These are phyloP conservation scores for Mus minutoides DNA, from an alignment of 2,797 vertebrate species.

Conservation along the genomic window DNA sequence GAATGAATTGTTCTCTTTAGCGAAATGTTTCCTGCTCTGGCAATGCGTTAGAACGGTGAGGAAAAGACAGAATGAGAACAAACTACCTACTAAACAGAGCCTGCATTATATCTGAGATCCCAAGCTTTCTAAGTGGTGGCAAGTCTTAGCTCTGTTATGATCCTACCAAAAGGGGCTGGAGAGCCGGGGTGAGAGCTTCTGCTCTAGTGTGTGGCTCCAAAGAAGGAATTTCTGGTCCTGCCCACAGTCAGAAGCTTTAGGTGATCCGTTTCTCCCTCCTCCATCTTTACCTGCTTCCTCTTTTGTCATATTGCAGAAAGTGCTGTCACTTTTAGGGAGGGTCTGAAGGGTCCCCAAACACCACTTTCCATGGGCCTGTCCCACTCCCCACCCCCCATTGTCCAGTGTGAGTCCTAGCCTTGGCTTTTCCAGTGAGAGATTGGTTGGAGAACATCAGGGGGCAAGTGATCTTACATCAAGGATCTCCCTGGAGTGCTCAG, in stretches of 20 bases:
- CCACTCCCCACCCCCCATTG: background rate
- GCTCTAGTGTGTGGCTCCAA: background rate
- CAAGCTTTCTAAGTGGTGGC: background rate
- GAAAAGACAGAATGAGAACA: constrained; percentile 1
- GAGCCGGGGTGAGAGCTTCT: background rate
- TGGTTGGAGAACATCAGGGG: background rate
- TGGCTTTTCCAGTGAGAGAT: background rate
- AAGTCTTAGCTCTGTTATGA: background rate
- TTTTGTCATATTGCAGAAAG: background rate
- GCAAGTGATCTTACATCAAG: background rate
- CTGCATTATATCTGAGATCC: background rate
- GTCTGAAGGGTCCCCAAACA: background rate
- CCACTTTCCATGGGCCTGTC: background rate
- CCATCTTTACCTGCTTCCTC: background rate
- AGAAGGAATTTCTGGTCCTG: background rate
- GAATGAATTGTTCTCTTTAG: constrained; percentile 30
- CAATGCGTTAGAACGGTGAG: constrained; percentile 28
- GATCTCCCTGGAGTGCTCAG: background rate
- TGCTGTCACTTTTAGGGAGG: fast-evolving
- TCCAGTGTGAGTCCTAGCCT: background rate
- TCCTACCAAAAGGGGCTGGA: background rate
- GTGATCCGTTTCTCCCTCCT: background rate
- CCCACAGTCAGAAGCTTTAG: background rate
- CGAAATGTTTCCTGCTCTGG: constrained; percentile 45
- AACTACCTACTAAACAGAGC: background rate